Conservation (phyloP, 2,797 vertebrate genomes). For the Eurystomus glaucurus region DNA sequence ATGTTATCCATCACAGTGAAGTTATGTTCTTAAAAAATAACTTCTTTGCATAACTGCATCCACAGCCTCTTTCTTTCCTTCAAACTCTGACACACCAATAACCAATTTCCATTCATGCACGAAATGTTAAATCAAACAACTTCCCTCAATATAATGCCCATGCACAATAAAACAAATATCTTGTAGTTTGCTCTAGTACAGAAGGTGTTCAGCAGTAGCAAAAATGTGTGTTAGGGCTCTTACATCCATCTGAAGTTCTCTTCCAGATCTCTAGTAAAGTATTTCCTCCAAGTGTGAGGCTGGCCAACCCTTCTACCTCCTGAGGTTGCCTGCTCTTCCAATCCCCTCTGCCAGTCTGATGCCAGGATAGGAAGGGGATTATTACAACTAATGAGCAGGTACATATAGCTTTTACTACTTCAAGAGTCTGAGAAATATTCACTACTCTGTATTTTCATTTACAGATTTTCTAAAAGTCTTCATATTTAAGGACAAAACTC, state of each 20-base stretch:
- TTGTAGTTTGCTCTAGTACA: background rate
- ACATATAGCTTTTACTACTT: background rate
- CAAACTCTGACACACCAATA: background rate
- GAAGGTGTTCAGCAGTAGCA: background rate
- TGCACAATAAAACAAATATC: background rate
- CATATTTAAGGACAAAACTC: constrained; percentile 53
- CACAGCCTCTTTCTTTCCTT: background rate
- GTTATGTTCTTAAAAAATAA: background rate
- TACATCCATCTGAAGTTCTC: background rate
- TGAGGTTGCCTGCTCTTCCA: background rate
- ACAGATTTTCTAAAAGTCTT: constrained; percentile 66
- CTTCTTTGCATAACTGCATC: background rate
- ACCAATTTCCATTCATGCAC: background rate
- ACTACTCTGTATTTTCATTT: constrained; percentile 21
- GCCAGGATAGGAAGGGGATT: background rate
- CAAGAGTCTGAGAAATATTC: background rate
- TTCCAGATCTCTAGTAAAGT: background rate
- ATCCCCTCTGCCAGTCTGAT: background rate
- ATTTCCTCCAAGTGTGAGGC: background rate
- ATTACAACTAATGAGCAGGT: background rate
- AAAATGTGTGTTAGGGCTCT: background rate
- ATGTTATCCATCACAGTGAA: background rate
- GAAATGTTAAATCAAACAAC: background rate
- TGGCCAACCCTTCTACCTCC: background rate
- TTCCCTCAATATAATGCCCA: background rate